Percentiles rank a stretch among this genome's conserved stretches.
Conservation (phyloP, 2,113 vertebrate genomes). For the Elgaria multicarinata region DNA sequence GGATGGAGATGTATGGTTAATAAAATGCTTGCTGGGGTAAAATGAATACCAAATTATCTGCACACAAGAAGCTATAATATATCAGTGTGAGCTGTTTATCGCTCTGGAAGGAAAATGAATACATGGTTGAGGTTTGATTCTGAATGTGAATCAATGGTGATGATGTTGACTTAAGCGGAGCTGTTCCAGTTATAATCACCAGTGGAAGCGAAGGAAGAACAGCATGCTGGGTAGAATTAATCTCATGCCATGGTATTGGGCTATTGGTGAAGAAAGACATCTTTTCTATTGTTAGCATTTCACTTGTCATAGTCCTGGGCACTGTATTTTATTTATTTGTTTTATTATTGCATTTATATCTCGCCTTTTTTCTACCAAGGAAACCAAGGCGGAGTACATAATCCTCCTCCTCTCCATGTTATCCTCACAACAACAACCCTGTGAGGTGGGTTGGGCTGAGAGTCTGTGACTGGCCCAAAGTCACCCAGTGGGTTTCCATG, state of each 20-base stretch:
- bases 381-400: too few relatives aligned
- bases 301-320: neutral
- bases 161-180: neutral
- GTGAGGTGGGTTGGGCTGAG: too few relatives aligned
- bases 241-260: neutral
- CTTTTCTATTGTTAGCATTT: neutral
- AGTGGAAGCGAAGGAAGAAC: neutral
- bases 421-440: too few relatives aligned
- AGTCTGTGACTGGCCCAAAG: too few relatives aligned
- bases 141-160: neutral
- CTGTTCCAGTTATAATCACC: neutral
- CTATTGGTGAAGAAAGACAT: neutral
- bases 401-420: too few relatives aligned
- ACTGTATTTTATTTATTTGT: too few relatives aligned
- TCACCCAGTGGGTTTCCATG: too few relatives aligned
- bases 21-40: conserved; percentile 54
- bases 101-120: conserved; percentile 27
- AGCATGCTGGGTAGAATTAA: conserved; percentile 10
- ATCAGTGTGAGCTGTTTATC: conserved; percentile 26
- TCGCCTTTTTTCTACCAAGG: too few relatives aligned
- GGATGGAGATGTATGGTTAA: conserved; percentile 47
- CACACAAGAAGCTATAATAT: conserved; percentile 49
- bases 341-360: too few relatives aligned
- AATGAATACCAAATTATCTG: conserved; percentile 48
- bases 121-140: neutral